Conservation (phyloP, 1,140 invertebrate genomes). For the Araneus ventricosus region DNA sequence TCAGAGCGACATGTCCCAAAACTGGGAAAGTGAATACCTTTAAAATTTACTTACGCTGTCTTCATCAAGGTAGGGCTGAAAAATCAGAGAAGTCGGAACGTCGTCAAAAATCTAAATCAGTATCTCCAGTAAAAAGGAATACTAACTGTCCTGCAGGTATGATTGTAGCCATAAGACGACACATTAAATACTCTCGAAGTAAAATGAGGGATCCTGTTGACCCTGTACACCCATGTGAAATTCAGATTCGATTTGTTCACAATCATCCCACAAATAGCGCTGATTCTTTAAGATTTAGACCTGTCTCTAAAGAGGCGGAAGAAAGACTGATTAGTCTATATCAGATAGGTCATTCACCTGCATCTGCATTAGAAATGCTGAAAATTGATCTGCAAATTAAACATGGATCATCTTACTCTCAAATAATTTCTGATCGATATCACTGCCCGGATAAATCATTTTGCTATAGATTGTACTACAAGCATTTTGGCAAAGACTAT, state of each 20-base stretch:
- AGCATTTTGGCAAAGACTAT: constrained; percentile 63
- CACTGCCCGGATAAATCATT: constrained; percentile 61
- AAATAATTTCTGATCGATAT: constrained; percentile 39
- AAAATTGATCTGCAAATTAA: constrained; percentile 60
- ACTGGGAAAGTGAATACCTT: constrained; percentile 63
- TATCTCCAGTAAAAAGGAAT: constrained; percentile 16
- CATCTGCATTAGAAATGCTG: constrained; percentile 51
- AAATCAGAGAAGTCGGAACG: constrained; percentile 27
- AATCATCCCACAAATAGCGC: constrained; percentile 57
- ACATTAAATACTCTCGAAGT: constrained; percentile 58
- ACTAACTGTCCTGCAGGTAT: constrained; percentile 67
- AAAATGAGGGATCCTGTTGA: constrained; percentile 61
- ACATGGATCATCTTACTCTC: constrained; percentile 7
- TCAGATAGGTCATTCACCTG: constrained; percentile 56
- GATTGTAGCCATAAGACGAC: constrained; percentile 48
- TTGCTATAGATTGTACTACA: constrained; percentile 57
- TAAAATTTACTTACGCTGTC: constrained; percentile 64
- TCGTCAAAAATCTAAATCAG: neutral
- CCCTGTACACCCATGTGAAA: constrained; percentile 60
- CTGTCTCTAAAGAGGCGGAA: constrained; percentile 59
- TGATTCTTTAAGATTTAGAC: constrained; percentile 56
- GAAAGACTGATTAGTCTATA: constrained; percentile 38
- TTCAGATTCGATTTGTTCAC: constrained; percentile 55
- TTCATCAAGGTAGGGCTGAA: constrained; percentile 56
- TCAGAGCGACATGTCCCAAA: constrained; percentile 59